These are phyloP conservation scores for Acromyrmex charruanus DNA, from an alignment of 1,140 invertebrate species.

Conservation along the genomic window DNA sequence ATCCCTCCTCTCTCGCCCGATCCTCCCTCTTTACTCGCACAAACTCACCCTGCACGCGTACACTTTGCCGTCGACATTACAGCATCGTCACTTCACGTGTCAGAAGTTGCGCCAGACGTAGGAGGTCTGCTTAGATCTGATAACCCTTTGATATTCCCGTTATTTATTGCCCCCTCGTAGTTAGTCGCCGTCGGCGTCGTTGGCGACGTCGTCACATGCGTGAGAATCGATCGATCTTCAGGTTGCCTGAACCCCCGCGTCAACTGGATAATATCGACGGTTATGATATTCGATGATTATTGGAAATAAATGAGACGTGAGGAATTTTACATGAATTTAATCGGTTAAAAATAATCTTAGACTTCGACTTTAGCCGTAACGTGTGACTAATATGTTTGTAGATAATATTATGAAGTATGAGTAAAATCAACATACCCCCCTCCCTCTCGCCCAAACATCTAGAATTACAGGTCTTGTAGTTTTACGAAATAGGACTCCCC, in stretches of 20 bases:
- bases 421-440: background rate
- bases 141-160: slow-evolving; percentile 84
- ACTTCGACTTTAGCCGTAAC: background rate
- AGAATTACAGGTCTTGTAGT: background rate
- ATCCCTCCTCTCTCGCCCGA: slow-evolving; percentile 45
- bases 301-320: background rate
- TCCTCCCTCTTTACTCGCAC: slow-evolving; percentile 58
- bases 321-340: background rate
- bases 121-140: slow-evolving; percentile 81
- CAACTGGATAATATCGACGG: background rate
- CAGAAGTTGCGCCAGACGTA: slow-evolving; percentile 82
- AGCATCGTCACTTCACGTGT: slow-evolving; percentile 85
- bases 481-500: background rate
- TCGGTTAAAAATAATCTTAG: background rate
- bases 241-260: background rate
- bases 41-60: slow-evolving; percentile 69
- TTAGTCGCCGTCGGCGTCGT: slow-evolving; percentile 47
- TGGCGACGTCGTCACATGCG: slow-evolving; percentile 28
- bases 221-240: slow-evolving; percentile 66
- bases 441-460: background rate
- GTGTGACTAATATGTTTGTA: slow-evolving; percentile 5
- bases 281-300: background rate
- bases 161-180: slow-evolving; percentile 72
- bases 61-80: slow-evolving; percentile 82
- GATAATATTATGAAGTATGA: background rate